phyloP scores from a whole-genome alignment of 1,140 invertebrate genomes.

The Listronotus bonariensis region DNA sequence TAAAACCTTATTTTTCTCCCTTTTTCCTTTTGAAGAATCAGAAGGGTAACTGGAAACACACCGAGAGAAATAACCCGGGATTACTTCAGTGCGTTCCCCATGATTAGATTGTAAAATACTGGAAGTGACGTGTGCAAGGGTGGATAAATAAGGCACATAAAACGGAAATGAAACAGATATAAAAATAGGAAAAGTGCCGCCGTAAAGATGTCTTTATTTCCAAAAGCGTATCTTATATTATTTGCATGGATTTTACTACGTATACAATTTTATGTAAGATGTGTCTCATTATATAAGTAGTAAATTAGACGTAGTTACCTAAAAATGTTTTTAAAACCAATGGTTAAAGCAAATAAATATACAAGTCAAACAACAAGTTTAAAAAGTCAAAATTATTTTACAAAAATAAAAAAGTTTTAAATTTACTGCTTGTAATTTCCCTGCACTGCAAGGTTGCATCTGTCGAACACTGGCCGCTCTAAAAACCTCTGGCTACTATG shows the following conservation, averaged over 20 bases:
- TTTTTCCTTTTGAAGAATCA: constrained; percentile 30
- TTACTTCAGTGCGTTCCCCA: constrained; percentile 58
- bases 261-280: constrained; percentile 19
- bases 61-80: constrained; percentile 57
- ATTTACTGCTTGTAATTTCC: too few species aligned
- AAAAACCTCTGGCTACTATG: too few species aligned
- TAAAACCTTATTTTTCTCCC: constrained; percentile 18
- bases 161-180: constrained; percentile 57
- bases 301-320: too few species aligned
- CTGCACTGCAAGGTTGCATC: too few species aligned
- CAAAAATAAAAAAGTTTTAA: too few species aligned
- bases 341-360: too few species aligned
- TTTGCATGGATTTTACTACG: constrained; percentile 21
- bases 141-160: constrained; percentile 57
- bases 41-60: constrained; percentile 51
- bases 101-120: constrained; percentile 59
- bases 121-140: constrained; percentile 57
- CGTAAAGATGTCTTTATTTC: constrained; percentile 42
- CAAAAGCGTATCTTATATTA: constrained; percentile 23
- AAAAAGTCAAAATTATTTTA: too few species aligned
- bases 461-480: too few species aligned
- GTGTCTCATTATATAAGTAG: too few species aligned
- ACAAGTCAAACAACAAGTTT: too few species aligned
- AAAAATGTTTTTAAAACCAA: too few species aligned
- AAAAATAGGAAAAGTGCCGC: constrained; percentile 55